Percentiles rank a stretch among this genome's conserved stretches.
These are phyloP conservation scores for Athene cunicularia DNA, from an alignment of 2,113 vertebrate species.

Conservation along the genomic window DNA sequence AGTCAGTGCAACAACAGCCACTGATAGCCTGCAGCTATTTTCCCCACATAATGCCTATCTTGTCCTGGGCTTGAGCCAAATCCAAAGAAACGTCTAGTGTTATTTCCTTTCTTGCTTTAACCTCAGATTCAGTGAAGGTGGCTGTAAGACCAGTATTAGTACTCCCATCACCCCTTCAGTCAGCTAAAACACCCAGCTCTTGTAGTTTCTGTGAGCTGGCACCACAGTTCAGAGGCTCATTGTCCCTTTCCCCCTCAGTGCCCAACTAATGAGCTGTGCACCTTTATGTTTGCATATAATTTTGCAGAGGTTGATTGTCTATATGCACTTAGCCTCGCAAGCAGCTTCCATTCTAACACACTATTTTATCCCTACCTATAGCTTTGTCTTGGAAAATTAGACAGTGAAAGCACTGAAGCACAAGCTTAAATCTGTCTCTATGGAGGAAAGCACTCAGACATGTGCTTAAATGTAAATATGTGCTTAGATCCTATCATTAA, in stretches of 20 bases:
- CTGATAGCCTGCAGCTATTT: not conserved
- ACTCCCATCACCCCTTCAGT: not conserved
- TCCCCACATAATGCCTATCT: not conserved
- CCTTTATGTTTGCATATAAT: constrained; percentile 46
- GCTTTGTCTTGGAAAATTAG: constrained; percentile 57
- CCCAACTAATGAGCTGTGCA: not conserved
- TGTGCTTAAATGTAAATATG: constrained; percentile 66
- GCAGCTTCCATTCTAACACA: not conserved
- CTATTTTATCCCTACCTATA: constrained; percentile 29
- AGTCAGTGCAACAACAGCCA: not conserved
- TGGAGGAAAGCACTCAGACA: constrained; percentile 52
- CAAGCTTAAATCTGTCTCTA: constrained; percentile 48
- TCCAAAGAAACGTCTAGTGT: not conserved
- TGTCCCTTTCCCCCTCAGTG: not conserved
- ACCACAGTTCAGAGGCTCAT: constrained; percentile 1
- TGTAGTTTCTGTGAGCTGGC: not conserved
- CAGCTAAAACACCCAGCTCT: not conserved
- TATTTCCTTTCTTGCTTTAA: not conserved
- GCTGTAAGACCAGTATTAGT: not conserved
- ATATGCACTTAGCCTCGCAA: not conserved
- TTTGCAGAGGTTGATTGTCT: constrained; percentile 43
- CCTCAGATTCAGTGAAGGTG: not conserved
- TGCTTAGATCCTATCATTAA: constrained; percentile 68
- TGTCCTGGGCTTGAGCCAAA: not conserved
- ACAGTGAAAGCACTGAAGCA: constrained; percentile 57